Evolutionary conservation across 1,140 invertebrate species (phyloP), one percentile per base, ranked within the genome.

Genomic region (Streblospio benedicti): DNA sequence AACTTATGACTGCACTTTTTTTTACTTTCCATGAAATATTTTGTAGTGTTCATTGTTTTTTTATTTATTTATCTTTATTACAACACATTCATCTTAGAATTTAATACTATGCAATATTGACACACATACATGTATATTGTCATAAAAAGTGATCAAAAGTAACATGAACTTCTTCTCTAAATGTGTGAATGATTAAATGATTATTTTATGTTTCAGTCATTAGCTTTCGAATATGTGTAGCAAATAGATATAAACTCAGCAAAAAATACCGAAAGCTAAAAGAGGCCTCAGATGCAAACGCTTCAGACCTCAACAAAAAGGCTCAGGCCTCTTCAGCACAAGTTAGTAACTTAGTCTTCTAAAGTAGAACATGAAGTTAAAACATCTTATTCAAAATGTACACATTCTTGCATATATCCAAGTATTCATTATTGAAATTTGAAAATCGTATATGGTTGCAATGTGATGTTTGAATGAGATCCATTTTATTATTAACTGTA

Each of bases 171-270:
- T n/a, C n/a, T n/a, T n/a, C n/a, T n/a, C n/a, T n/a, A n/a, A n/a
- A n/a, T n/a, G n/a, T n/a, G n/a, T n/a, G n/a, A n/a, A 18, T 18
- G 28, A 41, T 56, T 32, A 14, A 35, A 33, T 5, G 4, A 18
- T 51, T 25, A 20, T 2, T 14, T 18, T 33, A 18, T 4, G 25
- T 45, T 57, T 23, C 20, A 64, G 63, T 50, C 12, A 59, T 65
- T 28, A 41, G 50, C 16, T 65, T 65, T 50, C 32, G 59, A 28
- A 57, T 65, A 28, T 63, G 59, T 25, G 59, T 65, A 9, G 55
- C 59, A 31, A 65, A 65, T 43, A 54, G 63, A 35, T 65, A 65
- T 51, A 65, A 65, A 47, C 33, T 65, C 32, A 60, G 63, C 60
- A 65, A 65, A 35, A 65, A 65, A 52, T 63, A 41, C 20, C 20